These are phyloP conservation scores for Taxidea taxus DNA, from an alignment of 2,113 vertebrate genomes.

Conservation along the genomic window DNA sequence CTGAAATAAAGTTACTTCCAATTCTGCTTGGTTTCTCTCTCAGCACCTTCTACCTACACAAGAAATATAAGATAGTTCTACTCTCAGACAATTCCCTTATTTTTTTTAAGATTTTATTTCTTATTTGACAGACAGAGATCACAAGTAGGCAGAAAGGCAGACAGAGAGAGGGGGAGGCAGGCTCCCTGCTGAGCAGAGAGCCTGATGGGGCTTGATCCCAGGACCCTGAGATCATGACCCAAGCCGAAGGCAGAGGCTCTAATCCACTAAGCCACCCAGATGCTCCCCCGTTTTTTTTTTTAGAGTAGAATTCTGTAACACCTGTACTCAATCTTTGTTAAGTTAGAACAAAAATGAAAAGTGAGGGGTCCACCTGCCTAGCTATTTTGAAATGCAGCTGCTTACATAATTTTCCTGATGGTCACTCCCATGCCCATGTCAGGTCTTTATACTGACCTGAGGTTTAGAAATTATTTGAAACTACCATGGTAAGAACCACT, in stretches of 20 bases:
- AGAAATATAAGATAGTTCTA: not conserved
- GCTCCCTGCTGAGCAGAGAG: no score
- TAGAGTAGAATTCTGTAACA: not conserved
- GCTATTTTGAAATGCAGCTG: not conserved
- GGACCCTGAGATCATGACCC: no score
- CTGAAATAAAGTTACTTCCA: conserved; percentile 18
- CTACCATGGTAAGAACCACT: not conserved
- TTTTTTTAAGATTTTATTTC: no score
- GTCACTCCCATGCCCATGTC: not conserved
- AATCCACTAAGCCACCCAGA: no score
- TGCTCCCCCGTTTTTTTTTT: not conserved
- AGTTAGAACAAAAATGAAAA: not conserved
- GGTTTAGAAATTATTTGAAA: not conserved
- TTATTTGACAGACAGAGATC: no score
- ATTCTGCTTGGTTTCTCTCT: not conserved
- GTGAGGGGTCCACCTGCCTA: not conserved
- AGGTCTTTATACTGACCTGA: not conserved
- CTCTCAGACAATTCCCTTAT: not conserved
- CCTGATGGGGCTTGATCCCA: no score
- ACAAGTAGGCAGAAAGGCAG: no score
- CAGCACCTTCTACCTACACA: not conserved
- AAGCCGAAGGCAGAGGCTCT: no score
- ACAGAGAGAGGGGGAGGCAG: no score
- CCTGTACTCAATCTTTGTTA: not conserved
- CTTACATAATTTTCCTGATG: not conserved